Conservation (phyloP, 2,113 vertebrate species). For the Hippopotamus amphibius region DNA sequence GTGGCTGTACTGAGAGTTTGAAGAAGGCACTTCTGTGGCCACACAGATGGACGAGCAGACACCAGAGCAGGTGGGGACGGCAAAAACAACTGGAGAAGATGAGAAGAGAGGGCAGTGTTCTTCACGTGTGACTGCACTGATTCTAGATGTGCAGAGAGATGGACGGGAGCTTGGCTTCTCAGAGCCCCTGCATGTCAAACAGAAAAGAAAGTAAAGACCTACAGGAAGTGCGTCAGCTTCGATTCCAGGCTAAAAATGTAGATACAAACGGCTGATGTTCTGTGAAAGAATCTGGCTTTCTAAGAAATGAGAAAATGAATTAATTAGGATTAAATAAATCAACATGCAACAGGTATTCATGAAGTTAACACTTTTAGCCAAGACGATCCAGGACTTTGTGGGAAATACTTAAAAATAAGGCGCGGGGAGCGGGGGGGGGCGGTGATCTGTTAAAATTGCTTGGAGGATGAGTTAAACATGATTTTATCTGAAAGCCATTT, state of each 20-base stretch:
- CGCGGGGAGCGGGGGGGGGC: too few species aligned
- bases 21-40: not conserved
- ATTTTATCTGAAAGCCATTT: not conserved
- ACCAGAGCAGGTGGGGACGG: not conserved
- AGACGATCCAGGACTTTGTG: not conserved
- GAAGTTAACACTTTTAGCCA: not conserved
- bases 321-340: not conserved
- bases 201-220: slow-evolving; percentile 32
- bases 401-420: not conserved
- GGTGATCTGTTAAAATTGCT: not conserved
- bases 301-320: not conserved
- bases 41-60: not conserved
- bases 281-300: slow-evolving; percentile 5
- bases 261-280: not conserved
- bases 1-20: not conserved
- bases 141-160: not conserved
- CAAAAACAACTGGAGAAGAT: not conserved
- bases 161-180: not conserved
- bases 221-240: not conserved
- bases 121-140: not conserved
- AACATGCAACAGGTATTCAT: not conserved
- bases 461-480: not conserved
- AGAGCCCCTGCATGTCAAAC: not conserved
- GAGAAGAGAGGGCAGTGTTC: not conserved
- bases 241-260: not conserved